Conservation (phyloP, 2,888 invertebrate genomes). For the Hartigia nigra region DNA sequence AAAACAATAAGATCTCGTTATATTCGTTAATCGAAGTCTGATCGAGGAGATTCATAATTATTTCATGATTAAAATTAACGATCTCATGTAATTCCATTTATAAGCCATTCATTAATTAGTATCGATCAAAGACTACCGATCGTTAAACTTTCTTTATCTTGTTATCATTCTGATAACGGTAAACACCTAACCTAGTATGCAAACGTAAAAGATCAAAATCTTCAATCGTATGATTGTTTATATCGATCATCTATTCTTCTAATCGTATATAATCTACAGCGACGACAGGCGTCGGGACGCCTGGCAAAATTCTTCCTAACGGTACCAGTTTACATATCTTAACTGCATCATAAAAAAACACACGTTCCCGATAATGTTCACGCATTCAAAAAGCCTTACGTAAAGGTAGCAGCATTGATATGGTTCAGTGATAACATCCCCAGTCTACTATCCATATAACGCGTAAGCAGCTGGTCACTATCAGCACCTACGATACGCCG, state of each 20-base stretch:
- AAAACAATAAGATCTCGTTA: too few species aligned
- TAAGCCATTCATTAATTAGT: too few species aligned
- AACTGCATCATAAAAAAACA: conserved; percentile 47
- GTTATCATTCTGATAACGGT: not conserved
- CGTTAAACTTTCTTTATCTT: not conserved
- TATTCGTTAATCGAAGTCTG: too few species aligned
- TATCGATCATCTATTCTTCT: not conserved
- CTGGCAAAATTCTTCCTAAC: not conserved
- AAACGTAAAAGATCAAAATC: not conserved
- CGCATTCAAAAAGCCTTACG: conserved; percentile 48
- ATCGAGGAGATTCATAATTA: conserved; percentile 8
- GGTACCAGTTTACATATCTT: not conserved
- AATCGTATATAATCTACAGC: not conserved
- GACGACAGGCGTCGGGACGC: not conserved
- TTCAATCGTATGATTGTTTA: not conserved
- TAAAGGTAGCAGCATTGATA: conserved; percentile 46
- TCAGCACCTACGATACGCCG: conserved; percentile 31
- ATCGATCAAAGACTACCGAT: not conserved
- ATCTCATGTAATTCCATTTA: too few species aligned
- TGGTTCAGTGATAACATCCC: conserved; percentile 29
- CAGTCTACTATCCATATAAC: not conserved
- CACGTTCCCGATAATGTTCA: conserved; percentile 60
- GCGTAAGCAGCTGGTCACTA: conserved; percentile 37
- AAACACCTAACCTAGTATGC: not conserved
- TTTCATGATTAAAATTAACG: conserved; percentile 19